A percentile compares a stretch with the other conserved stretches of the same genome.
Conservation (phyloP, 2,113 vertebrate genomes). For the Patagioenas fasciata region DNA sequence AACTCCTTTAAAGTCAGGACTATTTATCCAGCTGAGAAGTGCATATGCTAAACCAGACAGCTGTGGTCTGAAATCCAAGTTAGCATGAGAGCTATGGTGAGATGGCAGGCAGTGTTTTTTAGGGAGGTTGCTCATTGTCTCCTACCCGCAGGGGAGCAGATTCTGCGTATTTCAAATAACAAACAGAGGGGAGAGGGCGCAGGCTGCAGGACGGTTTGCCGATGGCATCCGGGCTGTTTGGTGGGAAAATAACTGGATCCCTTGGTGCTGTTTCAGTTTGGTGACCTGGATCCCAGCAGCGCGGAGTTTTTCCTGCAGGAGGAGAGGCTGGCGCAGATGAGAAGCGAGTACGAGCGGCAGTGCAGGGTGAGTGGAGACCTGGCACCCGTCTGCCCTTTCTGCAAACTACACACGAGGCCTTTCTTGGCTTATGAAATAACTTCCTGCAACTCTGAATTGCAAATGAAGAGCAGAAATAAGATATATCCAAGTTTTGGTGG, state of each 20-base stretch:
- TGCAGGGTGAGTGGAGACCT: constrained; percentile 81
- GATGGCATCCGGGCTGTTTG: background rate
- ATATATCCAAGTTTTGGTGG: accelerated
- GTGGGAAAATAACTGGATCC: background rate
- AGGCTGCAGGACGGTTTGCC: background rate
- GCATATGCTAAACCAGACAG: background rate
- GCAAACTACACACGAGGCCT: background rate
- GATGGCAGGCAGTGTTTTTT: background rate
- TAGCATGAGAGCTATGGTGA: background rate
- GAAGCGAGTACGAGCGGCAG: constrained; percentile 84
- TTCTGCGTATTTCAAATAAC: background rate
- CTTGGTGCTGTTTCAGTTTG: constrained; percentile 78
- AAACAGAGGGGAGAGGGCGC: background rate
- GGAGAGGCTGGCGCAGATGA: constrained; percentile 86
- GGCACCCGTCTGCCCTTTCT: background rate
- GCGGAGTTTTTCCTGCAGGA: constrained; percentile 90
- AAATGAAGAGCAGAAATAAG: background rate
- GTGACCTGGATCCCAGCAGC: constrained; percentile 87
- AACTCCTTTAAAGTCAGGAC: background rate
- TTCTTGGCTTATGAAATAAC: background rate
- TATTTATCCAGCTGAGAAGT: background rate
- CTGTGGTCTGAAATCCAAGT: background rate
- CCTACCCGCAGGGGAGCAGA: background rate
- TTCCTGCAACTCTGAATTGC: background rate
- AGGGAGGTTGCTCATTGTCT: background rate